phyloP scores from a whole-genome alignment of 2,797 vertebrate species.

The Crypturellus tataupa region DNA sequence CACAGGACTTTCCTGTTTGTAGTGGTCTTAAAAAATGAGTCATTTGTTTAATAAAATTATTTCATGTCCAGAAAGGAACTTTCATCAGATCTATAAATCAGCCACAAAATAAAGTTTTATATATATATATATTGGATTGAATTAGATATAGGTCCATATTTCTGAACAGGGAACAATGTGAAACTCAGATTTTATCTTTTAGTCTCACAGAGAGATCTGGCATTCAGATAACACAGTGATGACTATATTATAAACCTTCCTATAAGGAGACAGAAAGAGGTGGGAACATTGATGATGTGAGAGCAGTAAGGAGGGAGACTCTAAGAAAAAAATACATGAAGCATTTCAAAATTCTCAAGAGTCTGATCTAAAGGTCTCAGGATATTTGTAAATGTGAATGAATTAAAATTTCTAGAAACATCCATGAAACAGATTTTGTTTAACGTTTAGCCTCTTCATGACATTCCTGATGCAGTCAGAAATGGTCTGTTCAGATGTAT shows the following conservation, averaged over 20 bases:
- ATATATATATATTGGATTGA: not conserved
- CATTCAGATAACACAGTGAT: not conserved
- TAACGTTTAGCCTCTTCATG: not conserved
- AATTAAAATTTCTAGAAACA: not conserved
- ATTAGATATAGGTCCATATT: not conserved
- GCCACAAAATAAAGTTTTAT: not conserved
- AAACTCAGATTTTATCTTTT: not conserved
- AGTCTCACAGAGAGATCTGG: not conserved
- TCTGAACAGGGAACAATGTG: not conserved
- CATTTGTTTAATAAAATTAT: not conserved
- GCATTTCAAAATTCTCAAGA: not conserved
- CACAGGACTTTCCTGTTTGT: not conserved
- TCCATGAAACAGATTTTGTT: not conserved
- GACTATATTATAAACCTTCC: not conserved
- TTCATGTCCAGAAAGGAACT: not conserved
- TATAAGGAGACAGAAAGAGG: not conserved
- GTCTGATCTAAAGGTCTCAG: not conserved
- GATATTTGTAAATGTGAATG: not conserved
- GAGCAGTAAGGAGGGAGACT: not conserved
- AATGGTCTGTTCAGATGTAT: not conserved
- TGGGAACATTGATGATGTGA: not conserved
- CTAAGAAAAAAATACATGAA: not conserved
- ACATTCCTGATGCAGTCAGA: not conserved
- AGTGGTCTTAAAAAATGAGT: not conserved
- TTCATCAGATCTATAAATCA: slow-evolving; percentile 20